phyloP scores from a whole-genome alignment of 2,113 vertebrate genomes.

The Morone saxatilis region DNA sequence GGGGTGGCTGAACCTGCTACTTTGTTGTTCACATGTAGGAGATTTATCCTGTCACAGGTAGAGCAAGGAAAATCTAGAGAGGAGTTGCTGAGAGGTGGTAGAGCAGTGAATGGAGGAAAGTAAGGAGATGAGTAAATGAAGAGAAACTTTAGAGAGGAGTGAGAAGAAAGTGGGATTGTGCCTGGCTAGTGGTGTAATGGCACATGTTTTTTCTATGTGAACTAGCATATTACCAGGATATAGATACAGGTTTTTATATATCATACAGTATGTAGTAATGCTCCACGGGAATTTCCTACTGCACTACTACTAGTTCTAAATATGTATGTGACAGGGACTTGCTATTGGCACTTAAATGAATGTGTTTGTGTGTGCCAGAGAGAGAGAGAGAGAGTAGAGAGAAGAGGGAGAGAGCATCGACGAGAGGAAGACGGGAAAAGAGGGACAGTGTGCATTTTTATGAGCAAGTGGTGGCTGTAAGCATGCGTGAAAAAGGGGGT shows the following conservation, averaged over 20 bases:
- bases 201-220: neutral
- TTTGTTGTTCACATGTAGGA: slow-evolving; percentile 37
- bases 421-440: neutral
- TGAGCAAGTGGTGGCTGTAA: slow-evolving; percentile 46
- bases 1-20: slow-evolving; percentile 50
- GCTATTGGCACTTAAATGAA: neutral
- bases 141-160: neutral
- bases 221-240: neutral
- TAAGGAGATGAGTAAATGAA: neutral
- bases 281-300: neutral
- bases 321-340: slow-evolving; percentile 16
- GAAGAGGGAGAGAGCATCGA: neutral
- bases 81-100: slow-evolving; percentile 1
- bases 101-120: neutral
- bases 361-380: neutral
- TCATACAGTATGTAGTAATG: neutral
- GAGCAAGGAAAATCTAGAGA: neutral
- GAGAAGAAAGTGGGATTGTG: neutral
- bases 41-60: slow-evolving; percentile 24
- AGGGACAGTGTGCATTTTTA: slow-evolving; percentile 48
- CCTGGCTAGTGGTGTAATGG: neutral
- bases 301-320: slow-evolving; percentile 4
- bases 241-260: neutral
- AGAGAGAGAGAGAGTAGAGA: neutral
- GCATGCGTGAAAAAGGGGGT: slow-evolving; percentile 32